Conservation (phyloP, 2,888 invertebrate genomes). For the Anoncus sp. region DNA sequence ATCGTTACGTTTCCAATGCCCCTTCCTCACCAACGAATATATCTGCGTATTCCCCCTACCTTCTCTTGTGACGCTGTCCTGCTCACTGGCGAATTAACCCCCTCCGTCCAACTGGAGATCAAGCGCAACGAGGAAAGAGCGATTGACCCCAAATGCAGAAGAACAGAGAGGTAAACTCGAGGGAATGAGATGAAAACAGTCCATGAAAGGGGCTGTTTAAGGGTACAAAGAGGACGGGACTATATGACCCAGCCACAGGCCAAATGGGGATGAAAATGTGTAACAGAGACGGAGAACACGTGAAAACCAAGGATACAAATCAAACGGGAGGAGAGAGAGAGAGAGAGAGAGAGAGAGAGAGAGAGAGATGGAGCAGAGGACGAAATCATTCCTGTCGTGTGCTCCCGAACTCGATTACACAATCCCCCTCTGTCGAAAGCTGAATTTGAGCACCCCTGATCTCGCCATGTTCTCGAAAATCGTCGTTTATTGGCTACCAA, state of each 20-base stretch:
- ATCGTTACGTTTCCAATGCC: conserved; percentile 11
- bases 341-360: conserved; percentile 17
- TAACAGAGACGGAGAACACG: conserved; percentile 11
- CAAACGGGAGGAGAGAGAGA: conserved; percentile 27
- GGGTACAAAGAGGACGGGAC: conserved; percentile 15
- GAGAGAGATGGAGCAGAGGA: conserved; percentile 29
- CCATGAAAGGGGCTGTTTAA: conserved; percentile 4
- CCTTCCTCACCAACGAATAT: conserved; percentile 10
- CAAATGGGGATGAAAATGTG: conserved; percentile 46
- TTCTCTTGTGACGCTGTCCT: conserved; percentile 7
- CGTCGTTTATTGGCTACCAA: conserved; percentile 71
- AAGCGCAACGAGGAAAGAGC: conserved; percentile 40
- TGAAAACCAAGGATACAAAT: conserved; percentile 38
- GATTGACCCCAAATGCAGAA: conserved; percentile 11
- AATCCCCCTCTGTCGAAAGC: conserved; percentile 38
- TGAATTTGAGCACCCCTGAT: conserved; percentile 78
- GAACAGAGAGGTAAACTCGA: conserved; percentile 13
- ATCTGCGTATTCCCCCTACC: no score
- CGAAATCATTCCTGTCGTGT: conserved; percentile 56
- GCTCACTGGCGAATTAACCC: conserved; percentile 60
- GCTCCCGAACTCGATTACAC: conserved; percentile 63
- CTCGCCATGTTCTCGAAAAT: conserved; percentile 79
- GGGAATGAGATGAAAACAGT: conserved; percentile 23
- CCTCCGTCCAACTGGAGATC: conserved; percentile 47
- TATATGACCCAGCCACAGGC: conserved; percentile 1